These are phyloP conservation scores for Merops nubicus DNA, from an alignment of 2,113 vertebrate genomes.

Conservation along the genomic window DNA sequence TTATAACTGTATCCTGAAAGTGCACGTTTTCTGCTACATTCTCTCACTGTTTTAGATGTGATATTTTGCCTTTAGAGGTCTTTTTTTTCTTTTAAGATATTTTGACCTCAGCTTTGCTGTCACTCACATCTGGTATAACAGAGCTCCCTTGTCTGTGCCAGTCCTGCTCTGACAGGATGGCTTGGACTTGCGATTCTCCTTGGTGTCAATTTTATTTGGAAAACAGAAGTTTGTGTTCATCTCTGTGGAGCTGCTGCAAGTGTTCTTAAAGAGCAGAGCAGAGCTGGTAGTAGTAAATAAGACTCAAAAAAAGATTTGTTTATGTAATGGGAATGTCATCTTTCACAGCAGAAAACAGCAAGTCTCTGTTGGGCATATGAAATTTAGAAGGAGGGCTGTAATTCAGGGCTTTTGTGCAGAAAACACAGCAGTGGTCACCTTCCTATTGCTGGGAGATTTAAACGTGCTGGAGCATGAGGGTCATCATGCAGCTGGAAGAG, in stretches of 20 bases:
- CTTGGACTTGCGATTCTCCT: background rate
- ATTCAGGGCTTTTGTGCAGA: background rate
- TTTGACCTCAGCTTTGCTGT: background rate
- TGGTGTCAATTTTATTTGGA: background rate
- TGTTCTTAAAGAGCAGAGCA: background rate
- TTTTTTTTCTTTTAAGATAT: background rate
- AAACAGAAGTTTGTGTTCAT: slow-evolving; percentile 10
- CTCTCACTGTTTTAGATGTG: background rate
- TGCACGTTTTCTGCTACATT: background rate
- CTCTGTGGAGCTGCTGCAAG: background rate
- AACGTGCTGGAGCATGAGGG: background rate
- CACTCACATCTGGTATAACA: background rate
- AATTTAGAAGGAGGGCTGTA: background rate
- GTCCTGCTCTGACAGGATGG: background rate
- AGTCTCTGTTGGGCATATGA: background rate
- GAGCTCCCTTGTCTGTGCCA: background rate
- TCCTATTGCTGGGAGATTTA: background rate
- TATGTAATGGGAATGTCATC: background rate
- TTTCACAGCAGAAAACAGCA: slow-evolving; percentile 10
- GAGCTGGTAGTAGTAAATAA: background rate
- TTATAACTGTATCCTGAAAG: background rate
- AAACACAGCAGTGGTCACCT: background rate
- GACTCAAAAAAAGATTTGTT: background rate
- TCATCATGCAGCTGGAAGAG: background rate
- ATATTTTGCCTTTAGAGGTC: background rate